phyloP scores from a whole-genome alignment of 2,888 invertebrate genomes.

The Augiades crinisus region DNA sequence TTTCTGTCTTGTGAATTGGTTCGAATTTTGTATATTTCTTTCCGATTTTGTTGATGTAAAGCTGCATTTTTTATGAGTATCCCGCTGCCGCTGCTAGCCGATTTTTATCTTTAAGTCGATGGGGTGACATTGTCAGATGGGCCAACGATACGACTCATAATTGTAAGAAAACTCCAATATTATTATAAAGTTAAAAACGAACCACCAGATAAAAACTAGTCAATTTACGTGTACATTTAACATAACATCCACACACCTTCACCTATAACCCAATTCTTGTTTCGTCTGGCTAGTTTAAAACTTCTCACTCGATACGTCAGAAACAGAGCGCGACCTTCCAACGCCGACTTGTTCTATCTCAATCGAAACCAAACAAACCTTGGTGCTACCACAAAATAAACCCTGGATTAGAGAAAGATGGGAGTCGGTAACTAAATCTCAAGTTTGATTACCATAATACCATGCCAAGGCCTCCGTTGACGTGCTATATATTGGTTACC shows the following conservation, averaged over 20 bases:
- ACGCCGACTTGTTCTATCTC: not conserved
- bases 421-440: not conserved
- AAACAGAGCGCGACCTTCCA: constrained; percentile 2
- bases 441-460: constrained; percentile 32
- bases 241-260: no score
- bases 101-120: no score
- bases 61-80: no score
- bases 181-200: no score
- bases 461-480: constrained; percentile 34
- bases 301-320: not conserved
- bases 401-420: constrained; percentile 5
- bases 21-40: no score
- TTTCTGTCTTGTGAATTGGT: not conserved
- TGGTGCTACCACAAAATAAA: not conserved
- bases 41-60: no score
- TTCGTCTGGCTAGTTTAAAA: not conserved
- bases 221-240: no score
- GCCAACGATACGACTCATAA: no score
- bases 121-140: no score
- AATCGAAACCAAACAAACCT: not conserved
- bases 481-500: constrained; percentile 26
- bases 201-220: no score
- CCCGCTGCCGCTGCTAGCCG: no score
- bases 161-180: no score
- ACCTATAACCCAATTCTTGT: not conserved